Evolutionary conservation across 2,113 vertebrate species (phyloP), one percentile per base, ranked within the genome.

Genomic region (Brachyhypopomus occidentalis): DNA sequence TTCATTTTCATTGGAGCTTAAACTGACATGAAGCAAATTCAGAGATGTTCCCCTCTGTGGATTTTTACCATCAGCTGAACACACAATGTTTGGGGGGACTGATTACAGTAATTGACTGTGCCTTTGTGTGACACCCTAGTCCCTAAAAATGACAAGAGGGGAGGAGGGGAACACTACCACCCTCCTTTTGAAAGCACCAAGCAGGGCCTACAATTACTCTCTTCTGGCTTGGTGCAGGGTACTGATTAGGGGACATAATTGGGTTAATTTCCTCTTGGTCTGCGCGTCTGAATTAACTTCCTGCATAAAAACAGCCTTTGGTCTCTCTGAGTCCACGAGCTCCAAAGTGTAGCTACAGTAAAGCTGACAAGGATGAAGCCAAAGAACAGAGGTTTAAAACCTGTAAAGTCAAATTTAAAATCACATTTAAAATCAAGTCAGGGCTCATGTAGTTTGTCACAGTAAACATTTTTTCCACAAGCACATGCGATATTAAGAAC

Each of bases 91-190:
- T 75, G 63, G 67, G n/a, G 55, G 12, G 5, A 52, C 67, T 87
- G 81, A 87, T 87, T 87, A 87, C 80, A 84, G 80, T 87, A 81
- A 82, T 80, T 83, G 87, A 48, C 78, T 69, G 67, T 52, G 60
- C 67, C 58, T 80, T 83, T 84, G 58, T 80, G 75, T 83, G 83
- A 86, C 71, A 66, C 77, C 73, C 64, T 55, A 3, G 81, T 45
- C 69, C 63, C 73, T 45, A 70, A 83, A 87, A 84, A 83, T 83
- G 84, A 83, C 80, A 78, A 60, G 67, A 66, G 73, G 77, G 66
- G 71, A 67, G 72, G 79, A 75, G 63, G 79, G 74, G 77, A 55
- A 73, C 38, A 70, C 81, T 78, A 75, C 77, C 82, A 78, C 52
- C 80, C 79, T 67, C 72, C 66, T 71, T 86, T 79, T 85, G 38